A percentile compares a stretch with the other conserved stretches of the same genome.
phyloP scores from a whole-genome alignment of 2,888 invertebrate genomes.

The Phymatocera aterrima region DNA sequence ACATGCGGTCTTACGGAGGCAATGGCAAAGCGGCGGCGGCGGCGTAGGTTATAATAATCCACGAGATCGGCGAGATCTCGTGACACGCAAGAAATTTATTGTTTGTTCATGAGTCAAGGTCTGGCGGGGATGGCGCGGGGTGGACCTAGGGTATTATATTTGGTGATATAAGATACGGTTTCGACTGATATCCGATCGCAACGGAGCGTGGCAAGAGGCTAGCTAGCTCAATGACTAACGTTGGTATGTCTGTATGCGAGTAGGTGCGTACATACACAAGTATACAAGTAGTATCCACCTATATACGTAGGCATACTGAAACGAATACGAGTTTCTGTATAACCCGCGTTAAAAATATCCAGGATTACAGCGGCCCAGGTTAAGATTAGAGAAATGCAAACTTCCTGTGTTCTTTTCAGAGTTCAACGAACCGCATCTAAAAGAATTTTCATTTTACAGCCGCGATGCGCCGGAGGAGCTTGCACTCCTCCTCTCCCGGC shows the following conservation, averaged over 20 bases:
- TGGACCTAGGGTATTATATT: slow-evolving; percentile 6
- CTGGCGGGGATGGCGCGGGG: neutral
- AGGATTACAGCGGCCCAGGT: slow-evolving; percentile 42
- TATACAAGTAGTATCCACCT: no score
- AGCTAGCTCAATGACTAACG: neutral
- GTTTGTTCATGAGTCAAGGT: slow-evolving; percentile 30
- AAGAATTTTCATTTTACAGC: slow-evolving; percentile 37
- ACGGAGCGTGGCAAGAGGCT: neutral
- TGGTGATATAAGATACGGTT: slow-evolving; percentile 28
- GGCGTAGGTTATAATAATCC: neutral
- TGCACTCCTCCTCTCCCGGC: neutral
- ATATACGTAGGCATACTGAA: neutral
- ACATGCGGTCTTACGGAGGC: no score
- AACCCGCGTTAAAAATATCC: slow-evolving; percentile 44
- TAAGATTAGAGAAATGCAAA: slow-evolving; percentile 46
- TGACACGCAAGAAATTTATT: slow-evolving; percentile 14
- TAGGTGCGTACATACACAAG: no score
- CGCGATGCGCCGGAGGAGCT: neutral
- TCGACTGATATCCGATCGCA: slow-evolving; percentile 26
- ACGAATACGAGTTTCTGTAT: slow-evolving; percentile 29
- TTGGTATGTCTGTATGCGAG: no score
- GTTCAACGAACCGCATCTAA: slow-evolving; percentile 44
- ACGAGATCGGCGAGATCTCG: slow-evolving; percentile 16
- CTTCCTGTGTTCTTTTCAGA: slow-evolving; percentile 40
- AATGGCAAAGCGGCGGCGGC: neutral